These are phyloP conservation scores for Diloba caeruleocephala DNA, from an alignment of 2,888 invertebrate genomes.

Conservation along the genomic window DNA sequence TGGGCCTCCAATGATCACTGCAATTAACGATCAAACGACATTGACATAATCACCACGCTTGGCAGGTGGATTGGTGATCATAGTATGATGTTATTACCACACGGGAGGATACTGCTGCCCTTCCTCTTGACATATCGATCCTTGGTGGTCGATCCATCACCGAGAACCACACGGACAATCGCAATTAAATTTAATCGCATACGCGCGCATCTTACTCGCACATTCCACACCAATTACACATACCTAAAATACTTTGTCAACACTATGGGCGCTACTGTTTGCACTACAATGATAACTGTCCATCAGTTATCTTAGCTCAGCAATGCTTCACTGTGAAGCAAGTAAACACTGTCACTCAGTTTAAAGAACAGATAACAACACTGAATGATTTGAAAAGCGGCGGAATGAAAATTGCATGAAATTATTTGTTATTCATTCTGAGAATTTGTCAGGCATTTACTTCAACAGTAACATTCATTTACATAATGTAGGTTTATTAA, in stretches of 20 bases:
- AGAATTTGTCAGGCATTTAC: not conserved
- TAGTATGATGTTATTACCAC: too few relatives aligned
- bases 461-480: slow-evolving; percentile 1
- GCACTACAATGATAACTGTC: slow-evolving; percentile 5
- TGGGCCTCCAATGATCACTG: too few relatives aligned
- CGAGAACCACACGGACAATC: too few relatives aligned
- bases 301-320: slow-evolving; percentile 1
- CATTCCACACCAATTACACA: slow-evolving; percentile 1
- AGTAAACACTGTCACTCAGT: slow-evolving; percentile 15
- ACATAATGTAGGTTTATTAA: not conserved
- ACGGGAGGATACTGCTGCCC: too few relatives aligned
- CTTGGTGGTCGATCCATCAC: too few relatives aligned
- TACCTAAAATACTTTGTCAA: not conserved
- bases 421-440: not conserved
- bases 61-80: too few relatives aligned
- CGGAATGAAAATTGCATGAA: not conserved
- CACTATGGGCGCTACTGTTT: slow-evolving; percentile 7
- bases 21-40: too few relatives aligned
- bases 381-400: not conserved
- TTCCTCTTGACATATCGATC: too few relatives aligned
- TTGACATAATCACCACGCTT: too few relatives aligned
- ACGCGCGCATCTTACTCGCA: not conserved
- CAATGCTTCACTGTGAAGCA: slow-evolving; percentile 1
- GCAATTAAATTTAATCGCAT: too few relatives aligned
- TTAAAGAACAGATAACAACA: slow-evolving; percentile 8